A percentile compares a stretch with the other conserved stretches of the same genome.
Conservation (phyloP, 2,888 invertebrate species). For the Melanargia galathea region DNA sequence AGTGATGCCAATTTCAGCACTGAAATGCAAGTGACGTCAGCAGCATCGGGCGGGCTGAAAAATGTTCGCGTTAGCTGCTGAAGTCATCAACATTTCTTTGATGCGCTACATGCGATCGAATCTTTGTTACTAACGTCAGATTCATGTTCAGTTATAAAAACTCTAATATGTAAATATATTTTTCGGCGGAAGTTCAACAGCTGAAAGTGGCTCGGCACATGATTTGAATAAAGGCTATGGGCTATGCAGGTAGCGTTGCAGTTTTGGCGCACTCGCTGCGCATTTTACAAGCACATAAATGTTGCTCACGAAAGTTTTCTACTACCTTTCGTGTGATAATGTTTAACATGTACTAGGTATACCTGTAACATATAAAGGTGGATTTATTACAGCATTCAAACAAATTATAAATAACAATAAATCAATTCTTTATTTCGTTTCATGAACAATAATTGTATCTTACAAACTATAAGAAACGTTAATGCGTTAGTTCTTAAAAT, state of each 20-base stretch:
- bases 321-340: neutral
- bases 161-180: neutral
- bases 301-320: neutral
- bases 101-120: no score
- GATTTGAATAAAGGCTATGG: neutral
- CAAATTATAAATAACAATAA: neutral
- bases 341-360: neutral
- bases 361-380: neutral
- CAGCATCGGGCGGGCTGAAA: no score
- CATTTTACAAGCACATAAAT: conserved; percentile 7
- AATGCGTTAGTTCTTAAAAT: no score
- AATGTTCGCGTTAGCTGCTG: no score
- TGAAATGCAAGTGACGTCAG: no score
- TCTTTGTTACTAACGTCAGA: no score
- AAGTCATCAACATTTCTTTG: no score
- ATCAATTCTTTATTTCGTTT: no score
- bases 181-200: neutral
- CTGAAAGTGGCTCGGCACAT: conserved; percentile 6
- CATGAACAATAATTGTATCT: neutral
- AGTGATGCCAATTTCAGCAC: no score
- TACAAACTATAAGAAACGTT: no score
- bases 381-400: neutral
- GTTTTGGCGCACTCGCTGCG: neutral
- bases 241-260: neutral
- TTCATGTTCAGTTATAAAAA: no score